Percentiles rank a stretch among this genome's conserved stretches.
phyloP scores from a whole-genome alignment of 2,797 vertebrate genomes.

The Dallia pectoralis region DNA sequence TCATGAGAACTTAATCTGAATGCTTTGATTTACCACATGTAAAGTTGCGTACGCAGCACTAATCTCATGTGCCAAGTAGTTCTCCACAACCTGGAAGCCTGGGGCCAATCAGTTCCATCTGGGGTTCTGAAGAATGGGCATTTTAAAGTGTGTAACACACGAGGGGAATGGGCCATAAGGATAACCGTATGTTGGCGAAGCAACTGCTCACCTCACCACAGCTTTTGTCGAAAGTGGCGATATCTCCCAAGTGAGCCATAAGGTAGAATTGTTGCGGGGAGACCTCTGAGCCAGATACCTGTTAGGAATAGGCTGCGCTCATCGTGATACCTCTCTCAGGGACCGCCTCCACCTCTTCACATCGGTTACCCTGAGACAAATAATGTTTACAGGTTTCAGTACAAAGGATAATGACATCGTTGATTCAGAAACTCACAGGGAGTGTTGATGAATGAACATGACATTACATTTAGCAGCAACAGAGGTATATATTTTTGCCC shows the following conservation, averaged over 20 bases:
- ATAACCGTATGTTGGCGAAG: neutral
- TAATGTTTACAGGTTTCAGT: neutral
- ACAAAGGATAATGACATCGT: too few relatives aligned
- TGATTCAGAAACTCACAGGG: too few relatives aligned
- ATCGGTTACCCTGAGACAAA: constrained; percentile 85
- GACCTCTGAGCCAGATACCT: constrained; percentile 86
- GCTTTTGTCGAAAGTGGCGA: constrained; percentile 85
- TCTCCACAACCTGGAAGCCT: constrained; percentile 94
- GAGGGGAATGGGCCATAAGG: neutral
- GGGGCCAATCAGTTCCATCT: constrained; percentile 95
- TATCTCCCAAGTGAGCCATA: constrained; percentile 97
- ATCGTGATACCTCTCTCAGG: constrained; percentile 92
- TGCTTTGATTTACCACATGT: constrained; percentile 80
- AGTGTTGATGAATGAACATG: too few relatives aligned
- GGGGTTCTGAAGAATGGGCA: constrained; percentile 78
- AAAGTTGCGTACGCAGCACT: constrained; percentile 97
- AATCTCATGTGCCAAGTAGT: constrained; percentile 97
- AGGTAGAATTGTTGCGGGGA: constrained; percentile 90
- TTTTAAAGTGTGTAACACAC: constrained; percentile 6
- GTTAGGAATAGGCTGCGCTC: constrained; percentile 94
- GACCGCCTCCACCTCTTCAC: constrained; percentile 95
- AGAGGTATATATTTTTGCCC: too few relatives aligned
- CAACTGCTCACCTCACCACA: constrained; percentile 68
- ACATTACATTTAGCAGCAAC: too few relatives aligned
- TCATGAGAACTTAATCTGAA: neutral